Conservation (phyloP, 2,888 invertebrate genomes). For the Thereva nobilitata region DNA sequence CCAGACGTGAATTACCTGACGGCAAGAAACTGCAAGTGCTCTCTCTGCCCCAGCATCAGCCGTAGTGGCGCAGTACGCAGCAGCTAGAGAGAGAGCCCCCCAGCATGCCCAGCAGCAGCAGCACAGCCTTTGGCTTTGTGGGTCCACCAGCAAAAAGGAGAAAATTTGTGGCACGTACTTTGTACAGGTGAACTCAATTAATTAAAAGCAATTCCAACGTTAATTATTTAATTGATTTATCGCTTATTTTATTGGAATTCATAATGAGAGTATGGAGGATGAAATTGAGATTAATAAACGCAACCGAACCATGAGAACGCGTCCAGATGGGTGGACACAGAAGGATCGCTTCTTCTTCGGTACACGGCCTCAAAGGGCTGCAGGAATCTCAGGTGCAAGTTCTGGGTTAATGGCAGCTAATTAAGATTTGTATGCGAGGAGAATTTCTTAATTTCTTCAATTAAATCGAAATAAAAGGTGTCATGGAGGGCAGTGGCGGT, state of each 20-base stretch:
- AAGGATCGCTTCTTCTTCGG: no score
- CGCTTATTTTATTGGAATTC: conserved; percentile 29
- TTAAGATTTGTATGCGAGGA: no score
- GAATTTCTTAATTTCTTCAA: no score
- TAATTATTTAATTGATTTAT: conserved; percentile 37
- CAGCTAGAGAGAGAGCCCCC: conserved; percentile 19
- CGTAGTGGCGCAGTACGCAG: conserved; percentile 6
- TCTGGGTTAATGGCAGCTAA: no score
- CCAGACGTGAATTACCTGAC: conserved; percentile 25
- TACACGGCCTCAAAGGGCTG: no score
- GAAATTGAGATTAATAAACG: conserved; percentile 15
- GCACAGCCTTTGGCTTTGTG: conserved; percentile 1
- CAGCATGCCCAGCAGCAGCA: conserved; percentile 19
- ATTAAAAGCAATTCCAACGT: conserved; percentile 26
- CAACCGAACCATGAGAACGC: no score
- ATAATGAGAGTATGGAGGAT: conserved; percentile 7
- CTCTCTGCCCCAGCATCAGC: conserved; percentile 1
- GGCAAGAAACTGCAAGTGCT: conserved; percentile 10
- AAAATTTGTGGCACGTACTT: conserved; percentile 29
- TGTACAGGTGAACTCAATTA: conserved; percentile 33
- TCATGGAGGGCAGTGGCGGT: no score
- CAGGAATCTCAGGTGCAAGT: no score
- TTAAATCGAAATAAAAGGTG: no score
- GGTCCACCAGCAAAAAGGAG: conserved; percentile 15
- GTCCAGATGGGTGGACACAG: no score